phyloP scores from a whole-genome alignment of 1,140 invertebrate species.

The Drosophila takahashii region DNA sequence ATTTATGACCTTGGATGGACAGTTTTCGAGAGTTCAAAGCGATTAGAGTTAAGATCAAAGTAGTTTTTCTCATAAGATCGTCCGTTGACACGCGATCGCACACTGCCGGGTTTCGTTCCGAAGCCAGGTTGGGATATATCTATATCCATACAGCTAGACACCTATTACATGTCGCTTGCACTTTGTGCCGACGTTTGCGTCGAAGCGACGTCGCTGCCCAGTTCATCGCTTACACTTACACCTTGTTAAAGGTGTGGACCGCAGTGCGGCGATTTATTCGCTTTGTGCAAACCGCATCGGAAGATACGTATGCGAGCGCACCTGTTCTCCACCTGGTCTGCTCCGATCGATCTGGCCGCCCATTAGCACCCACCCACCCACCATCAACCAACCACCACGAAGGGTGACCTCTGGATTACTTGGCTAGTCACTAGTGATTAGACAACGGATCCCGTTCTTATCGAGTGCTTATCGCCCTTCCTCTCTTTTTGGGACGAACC shows the following conservation, averaged over 20 bases:
- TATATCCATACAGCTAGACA: neutral
- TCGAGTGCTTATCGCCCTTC: constrained; percentile 32
- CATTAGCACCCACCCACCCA: neutral
- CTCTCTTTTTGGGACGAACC: neutral
- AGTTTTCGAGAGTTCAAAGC: too few relatives aligned
- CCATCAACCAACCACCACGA: neutral
- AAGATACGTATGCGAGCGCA: constrained; percentile 49
- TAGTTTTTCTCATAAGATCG: neutral
- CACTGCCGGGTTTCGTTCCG: neutral
- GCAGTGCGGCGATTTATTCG: constrained; percentile 59
- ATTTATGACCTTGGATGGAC: too few relatives aligned
- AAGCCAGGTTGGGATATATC: constrained; percentile 28
- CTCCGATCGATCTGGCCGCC: neutral
- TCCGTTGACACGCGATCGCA: neutral
- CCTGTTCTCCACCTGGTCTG: constrained; percentile 16
- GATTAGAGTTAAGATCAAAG: too few relatives aligned
- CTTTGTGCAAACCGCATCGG: constrained; percentile 62
- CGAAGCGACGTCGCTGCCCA: constrained; percentile 7
- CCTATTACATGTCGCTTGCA: constrained; percentile 26
- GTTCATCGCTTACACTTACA: constrained; percentile 44
- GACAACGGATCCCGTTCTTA: constrained; percentile 29
- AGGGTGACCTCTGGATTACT: constrained; percentile 39
- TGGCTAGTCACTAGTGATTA: constrained; percentile 30
- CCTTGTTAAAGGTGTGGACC: constrained; percentile 67
- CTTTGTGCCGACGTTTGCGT: constrained; percentile 38